Evolutionary conservation across 2,797 vertebrate species (phyloP).

Genomic region (Mergus octosetaceus): DNA sequence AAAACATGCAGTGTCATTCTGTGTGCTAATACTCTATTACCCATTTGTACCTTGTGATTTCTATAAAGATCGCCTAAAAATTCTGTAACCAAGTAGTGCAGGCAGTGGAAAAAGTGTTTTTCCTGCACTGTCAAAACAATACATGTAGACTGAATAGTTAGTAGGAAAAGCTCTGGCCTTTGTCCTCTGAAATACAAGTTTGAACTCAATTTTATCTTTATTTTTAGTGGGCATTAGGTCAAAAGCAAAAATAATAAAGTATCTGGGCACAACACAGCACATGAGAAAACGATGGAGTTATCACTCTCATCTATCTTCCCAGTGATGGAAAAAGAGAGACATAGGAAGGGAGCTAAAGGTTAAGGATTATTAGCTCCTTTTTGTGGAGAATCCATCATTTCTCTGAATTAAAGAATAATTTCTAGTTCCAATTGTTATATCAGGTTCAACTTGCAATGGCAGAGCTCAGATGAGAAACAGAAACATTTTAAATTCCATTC

Average conservation of each 20-base stretch:
- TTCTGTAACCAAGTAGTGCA: neutral
- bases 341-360: neutral
- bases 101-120: neutral
- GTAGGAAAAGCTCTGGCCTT: neutral
- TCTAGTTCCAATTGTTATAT: neutral
- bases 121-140: neutral
- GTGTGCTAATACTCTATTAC: neutral
- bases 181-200: slow-evolving; percentile 33
- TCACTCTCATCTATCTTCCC: neutral
- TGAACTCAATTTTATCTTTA: slow-evolving; percentile 55
- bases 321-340: neutral
- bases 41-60: neutral
- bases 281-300: neutral
- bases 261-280: neutral
- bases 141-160: neutral
- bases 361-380: slow-evolving; percentile 40
- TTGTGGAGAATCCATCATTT: neutral
- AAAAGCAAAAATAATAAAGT: slow-evolving; percentile 52
- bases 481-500: neutral
- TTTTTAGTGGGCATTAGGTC: slow-evolving; percentile 30
- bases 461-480: neutral
- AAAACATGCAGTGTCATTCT: neutral
- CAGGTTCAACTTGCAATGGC: neutral
- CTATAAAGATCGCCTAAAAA: neutral
- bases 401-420: slow-evolving; percentile 44